phyloP scores from a whole-genome alignment of 1,140 invertebrate species.

The Drosophila mayri region DNA sequence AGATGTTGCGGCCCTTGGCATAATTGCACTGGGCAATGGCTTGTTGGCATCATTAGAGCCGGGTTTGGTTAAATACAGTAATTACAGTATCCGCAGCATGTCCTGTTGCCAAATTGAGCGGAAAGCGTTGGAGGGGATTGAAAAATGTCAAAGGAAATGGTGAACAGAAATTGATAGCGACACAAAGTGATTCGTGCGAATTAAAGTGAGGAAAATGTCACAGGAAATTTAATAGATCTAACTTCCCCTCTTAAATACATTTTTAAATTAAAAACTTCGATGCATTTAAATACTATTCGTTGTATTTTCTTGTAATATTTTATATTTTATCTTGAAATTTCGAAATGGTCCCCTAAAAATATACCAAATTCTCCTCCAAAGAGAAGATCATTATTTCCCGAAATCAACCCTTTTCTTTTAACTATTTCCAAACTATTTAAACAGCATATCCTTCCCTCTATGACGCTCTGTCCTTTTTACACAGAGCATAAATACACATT shows the following conservation, averaged over 20 bases:
- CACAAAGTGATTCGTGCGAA: background rate
- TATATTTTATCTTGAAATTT: background rate
- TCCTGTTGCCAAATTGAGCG: conserved; percentile 76
- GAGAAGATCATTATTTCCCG: conserved; percentile 2
- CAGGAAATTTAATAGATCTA: background rate
- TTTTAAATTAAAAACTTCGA: too few species aligned
- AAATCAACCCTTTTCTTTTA: conserved; percentile 1
- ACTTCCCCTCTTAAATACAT: too few species aligned
- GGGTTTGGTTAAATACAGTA: conserved; percentile 61
- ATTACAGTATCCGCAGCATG: conserved; percentile 53
- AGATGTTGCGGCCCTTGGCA: conserved; percentile 50
- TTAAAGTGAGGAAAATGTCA: background rate
- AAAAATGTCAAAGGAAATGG: conserved; percentile 12
- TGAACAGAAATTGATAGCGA: background rate
- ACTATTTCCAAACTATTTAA: background rate
- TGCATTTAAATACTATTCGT: background rate
- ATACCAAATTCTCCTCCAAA: background rate
- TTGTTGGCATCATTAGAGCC: conserved; percentile 74
- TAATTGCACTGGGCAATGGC: conserved; percentile 64
- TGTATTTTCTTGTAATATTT: background rate
- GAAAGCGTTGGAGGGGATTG: conserved; percentile 49
- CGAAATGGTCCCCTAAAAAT: background rate
- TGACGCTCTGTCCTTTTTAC: background rate
- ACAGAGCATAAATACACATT: background rate
- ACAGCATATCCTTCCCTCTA: background rate